Evolutionary conservation across 2,888 invertebrate species (phyloP).

Genomic region (Sabatieria punctata): DNA sequence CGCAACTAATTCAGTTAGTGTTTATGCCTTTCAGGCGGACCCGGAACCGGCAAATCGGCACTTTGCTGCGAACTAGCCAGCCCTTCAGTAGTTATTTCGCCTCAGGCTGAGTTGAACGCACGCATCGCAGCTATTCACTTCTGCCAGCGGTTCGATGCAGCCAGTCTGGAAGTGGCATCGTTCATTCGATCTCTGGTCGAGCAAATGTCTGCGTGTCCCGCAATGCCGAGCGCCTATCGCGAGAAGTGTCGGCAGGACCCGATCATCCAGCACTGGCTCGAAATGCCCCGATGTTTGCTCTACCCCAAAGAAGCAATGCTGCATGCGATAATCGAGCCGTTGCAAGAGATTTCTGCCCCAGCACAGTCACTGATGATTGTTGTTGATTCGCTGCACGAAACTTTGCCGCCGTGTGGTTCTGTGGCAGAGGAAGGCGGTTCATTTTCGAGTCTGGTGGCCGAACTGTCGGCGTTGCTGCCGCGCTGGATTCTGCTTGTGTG

Average conservation of each 20-base stretch:
- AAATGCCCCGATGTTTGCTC: slow-evolving; percentile 59
- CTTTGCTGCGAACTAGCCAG: slow-evolving; percentile 56
- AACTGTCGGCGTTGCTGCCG: slow-evolving; percentile 50
- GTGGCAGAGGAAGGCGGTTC: slow-evolving; percentile 2
- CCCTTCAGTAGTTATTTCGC: slow-evolving; percentile 17
- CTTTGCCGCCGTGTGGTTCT: slow-evolving; percentile 12
- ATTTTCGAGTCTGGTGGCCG: slow-evolving; percentile 51
- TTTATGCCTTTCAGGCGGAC: too few species aligned
- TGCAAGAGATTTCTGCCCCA: slow-evolving; percentile 58
- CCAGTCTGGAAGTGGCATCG: slow-evolving; percentile 59
- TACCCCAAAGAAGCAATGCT: slow-evolving; percentile 82
- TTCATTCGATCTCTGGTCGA: slow-evolving; percentile 68
- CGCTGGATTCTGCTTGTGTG: slow-evolving; percentile 78
- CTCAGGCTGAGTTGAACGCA: slow-evolving; percentile 47
- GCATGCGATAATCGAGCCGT: slow-evolving; percentile 64
- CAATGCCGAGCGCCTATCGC: not conserved
- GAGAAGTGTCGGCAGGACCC: slow-evolving; percentile 7
- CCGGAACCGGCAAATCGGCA: slow-evolving; percentile 86
- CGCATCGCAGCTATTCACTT: slow-evolving; percentile 70
- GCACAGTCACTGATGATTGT: slow-evolving; percentile 67
- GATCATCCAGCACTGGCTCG: slow-evolving; percentile 41
- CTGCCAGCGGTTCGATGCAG: slow-evolving; percentile 36
- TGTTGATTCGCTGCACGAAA: slow-evolving; percentile 69
- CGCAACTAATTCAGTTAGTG: too few species aligned
- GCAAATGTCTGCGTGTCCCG: slow-evolving; percentile 38